Evolutionary conservation across 2,888 invertebrate genomes (phyloP).

Genomic region (Pherbina coryleti): DNA sequence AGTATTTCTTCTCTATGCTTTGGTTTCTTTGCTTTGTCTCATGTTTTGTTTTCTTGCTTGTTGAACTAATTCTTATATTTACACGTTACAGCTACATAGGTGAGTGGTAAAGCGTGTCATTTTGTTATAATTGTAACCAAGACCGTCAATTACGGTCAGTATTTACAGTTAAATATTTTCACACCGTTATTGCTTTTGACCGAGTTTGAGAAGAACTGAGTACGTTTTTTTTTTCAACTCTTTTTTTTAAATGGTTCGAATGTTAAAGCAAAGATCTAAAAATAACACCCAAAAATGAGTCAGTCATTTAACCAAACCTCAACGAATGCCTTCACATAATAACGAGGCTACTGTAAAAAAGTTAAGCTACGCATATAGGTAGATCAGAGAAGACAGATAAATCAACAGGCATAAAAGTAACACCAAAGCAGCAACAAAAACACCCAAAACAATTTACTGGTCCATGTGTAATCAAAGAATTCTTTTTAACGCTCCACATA

Average conservation of each 20-base stretch:
- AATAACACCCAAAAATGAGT: too few relatives aligned
- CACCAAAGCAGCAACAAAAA: neutral
- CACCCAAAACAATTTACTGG: neutral
- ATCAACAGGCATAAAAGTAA: neutral
- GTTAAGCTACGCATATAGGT: neutral
- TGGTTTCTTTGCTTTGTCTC: neutral
- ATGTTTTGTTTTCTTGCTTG: neutral
- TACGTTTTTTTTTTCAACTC: too few relatives aligned
- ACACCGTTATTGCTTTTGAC: neutral
- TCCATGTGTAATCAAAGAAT: conserved; percentile 1
- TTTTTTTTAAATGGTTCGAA: too few relatives aligned
- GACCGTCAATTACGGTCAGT: neutral
- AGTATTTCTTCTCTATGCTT: neutral
- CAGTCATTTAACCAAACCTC: neutral
- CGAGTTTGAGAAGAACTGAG: too few relatives aligned
- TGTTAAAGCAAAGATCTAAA: too few relatives aligned
- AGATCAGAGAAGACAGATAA: neutral
- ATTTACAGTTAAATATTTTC: neutral
- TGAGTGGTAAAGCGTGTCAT: neutral
- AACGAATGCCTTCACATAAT: neutral
- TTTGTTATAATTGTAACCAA: neutral
- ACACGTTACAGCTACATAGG: neutral
- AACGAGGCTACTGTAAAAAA: neutral
- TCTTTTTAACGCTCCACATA: conserved; percentile 16
- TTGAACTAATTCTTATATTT: neutral